Evolutionary conservation across 2,113 vertebrate species (phyloP).

Genomic region (Mesocricetus auratus): DNA sequence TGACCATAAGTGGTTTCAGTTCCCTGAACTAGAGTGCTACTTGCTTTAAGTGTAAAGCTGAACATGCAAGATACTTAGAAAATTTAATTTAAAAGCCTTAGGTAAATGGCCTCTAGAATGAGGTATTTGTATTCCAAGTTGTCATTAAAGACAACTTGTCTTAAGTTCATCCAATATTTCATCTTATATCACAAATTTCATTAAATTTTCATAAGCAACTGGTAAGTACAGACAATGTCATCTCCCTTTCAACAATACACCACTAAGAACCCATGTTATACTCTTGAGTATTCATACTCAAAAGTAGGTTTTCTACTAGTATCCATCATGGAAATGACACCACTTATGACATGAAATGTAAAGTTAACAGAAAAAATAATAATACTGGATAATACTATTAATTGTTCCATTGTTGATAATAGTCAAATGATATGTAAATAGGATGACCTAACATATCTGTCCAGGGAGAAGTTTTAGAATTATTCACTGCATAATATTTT

Average conservation of each 20-base stretch:
- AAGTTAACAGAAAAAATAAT: constrained; percentile 22
- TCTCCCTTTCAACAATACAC: constrained; percentile 34
- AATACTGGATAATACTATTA: neutral
- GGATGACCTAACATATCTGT: neutral
- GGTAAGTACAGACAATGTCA: constrained; percentile 27
- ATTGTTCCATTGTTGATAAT: neutral
- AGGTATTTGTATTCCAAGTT: constrained; percentile 61
- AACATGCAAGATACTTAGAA: constrained; percentile 66
- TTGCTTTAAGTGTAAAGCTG: constrained; percentile 69
- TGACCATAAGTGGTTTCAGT: constrained; percentile 75
- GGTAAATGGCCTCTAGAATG: constrained; percentile 73
- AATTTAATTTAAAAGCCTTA: constrained; percentile 80
- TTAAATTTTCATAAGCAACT: constrained; percentile 75
- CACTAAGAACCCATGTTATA: constrained; percentile 28
- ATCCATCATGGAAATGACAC: neutral
- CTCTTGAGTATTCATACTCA: neutral
- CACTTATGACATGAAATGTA: constrained; percentile 14
- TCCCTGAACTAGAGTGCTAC: constrained; percentile 66
- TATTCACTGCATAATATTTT: neutral
- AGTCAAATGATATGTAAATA: neutral
- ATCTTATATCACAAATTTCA: constrained; percentile 62
- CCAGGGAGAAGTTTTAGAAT: neutral
- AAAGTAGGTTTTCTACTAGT: constrained; percentile 1
- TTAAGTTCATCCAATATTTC: constrained; percentile 67
- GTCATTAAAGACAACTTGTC: constrained; percentile 70